Conservation (phyloP, 2,113 vertebrate genomes). For the Chlamydotis undulata region DNA sequence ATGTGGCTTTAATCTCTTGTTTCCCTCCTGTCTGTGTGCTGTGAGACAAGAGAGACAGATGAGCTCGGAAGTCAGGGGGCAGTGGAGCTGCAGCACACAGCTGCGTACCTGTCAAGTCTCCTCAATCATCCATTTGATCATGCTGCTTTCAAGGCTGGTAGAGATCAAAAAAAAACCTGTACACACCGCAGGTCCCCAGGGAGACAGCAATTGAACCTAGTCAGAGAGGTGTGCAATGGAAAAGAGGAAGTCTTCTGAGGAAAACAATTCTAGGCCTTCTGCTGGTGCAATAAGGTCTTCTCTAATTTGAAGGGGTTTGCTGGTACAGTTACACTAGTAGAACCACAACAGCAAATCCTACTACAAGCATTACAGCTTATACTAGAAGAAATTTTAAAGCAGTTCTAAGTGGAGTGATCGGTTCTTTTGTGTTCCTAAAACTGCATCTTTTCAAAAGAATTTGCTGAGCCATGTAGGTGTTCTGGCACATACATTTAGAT, state of each 20-base stretch:
- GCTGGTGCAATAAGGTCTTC: not conserved
- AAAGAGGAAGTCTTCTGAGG: not conserved
- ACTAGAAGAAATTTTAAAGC: not conserved
- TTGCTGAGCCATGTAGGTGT: not conserved
- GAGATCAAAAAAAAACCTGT: not conserved
- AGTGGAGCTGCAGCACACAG: slow-evolving; percentile 25
- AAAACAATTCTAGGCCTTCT: not conserved
- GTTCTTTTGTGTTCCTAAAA: not conserved
- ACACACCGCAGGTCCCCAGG: not conserved
- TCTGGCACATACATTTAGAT: not conserved
- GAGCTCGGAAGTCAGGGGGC: slow-evolving; percentile 42
- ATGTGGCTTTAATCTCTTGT: slow-evolving; percentile 51
- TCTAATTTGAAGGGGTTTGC: not conserved
- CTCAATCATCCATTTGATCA: slow-evolving; percentile 40
- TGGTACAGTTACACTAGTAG: not conserved
- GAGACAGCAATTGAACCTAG: not conserved
- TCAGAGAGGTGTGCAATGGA: not conserved
- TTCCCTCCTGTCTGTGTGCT: not conserved
- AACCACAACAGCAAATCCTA: not conserved
- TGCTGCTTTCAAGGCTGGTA: slow-evolving; percentile 9
- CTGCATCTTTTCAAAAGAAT: not conserved
- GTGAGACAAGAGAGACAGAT: slow-evolving; percentile 38
- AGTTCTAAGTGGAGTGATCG: not conserved
- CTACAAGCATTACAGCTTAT: not conserved
- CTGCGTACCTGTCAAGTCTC: slow-evolving; percentile 9